phyloP scores from a whole-genome alignment of 2,113 vertebrate genomes.

The Datnioides undecimradiatus region DNA sequence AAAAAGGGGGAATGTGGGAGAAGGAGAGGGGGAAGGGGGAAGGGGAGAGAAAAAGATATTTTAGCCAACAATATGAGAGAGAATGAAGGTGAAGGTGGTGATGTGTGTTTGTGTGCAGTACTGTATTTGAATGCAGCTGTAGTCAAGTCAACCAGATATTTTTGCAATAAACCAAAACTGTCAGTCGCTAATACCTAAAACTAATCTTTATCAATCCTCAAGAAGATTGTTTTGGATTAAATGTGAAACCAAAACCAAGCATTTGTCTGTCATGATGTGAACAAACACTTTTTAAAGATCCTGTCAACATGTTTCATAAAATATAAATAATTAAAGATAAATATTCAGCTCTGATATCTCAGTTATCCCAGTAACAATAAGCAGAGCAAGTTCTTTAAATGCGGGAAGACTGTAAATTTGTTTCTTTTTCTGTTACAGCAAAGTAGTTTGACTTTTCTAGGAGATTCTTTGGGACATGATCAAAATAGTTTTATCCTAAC shows the following conservation, averaged over 20 bases:
- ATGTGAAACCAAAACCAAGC: neutral
- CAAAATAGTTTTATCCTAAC: neutral
- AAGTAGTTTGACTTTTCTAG: neutral
- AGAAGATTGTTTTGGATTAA: neutral
- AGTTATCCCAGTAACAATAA: neutral
- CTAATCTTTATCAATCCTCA: neutral
- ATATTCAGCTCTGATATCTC: neutral
- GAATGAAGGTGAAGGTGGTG: slow-evolving; percentile 47
- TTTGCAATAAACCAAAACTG: neutral
- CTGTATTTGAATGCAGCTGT: neutral
- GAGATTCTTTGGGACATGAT: too few relatives aligned
- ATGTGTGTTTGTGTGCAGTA: slow-evolving; percentile 8
- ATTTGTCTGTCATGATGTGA: too few relatives aligned
- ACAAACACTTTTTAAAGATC: too few relatives aligned
- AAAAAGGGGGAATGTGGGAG: slow-evolving; percentile 47
- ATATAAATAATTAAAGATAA: too few relatives aligned
- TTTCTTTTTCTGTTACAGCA: neutral
- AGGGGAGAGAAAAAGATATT: slow-evolving; percentile 57
- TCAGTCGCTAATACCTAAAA: neutral
- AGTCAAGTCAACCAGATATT: neutral
- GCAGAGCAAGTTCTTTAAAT: neutral
- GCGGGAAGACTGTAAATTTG: neutral
- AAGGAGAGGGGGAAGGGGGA: slow-evolving; percentile 47
- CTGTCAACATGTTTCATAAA: neutral
- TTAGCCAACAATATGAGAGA: slow-evolving; percentile 54